Base-by-base conservation (phyloP, 1,140 invertebrate species). In the Dinoponera quadriceps region DNA sequence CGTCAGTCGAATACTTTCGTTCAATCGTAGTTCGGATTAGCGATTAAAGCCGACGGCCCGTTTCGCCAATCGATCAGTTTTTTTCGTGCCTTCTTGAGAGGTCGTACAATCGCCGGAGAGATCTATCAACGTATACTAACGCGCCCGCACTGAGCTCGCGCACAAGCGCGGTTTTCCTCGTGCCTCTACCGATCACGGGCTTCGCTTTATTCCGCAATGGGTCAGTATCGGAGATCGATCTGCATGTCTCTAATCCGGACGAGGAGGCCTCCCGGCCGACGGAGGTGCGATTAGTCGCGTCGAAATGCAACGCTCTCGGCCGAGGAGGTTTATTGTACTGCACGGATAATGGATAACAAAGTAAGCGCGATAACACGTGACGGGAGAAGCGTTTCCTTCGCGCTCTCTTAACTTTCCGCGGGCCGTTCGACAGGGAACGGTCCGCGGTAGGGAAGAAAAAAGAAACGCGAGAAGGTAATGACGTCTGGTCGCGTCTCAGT, bases 161-260 rank as follows among this genome's bases (percentile, higher is more conserved):
- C n/a, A 22, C 29, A 65, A 2, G 11, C 44, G 55, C 29, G n/a
- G 48, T 7, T 57, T 4, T 13, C 29, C 49, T 18, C 29, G 14
- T 48, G 33, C 25, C 22, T 69, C 54, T 66, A 57, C 63, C 33
- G 51, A 69, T 69, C 63, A 57, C 65, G 3, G 33, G 51, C 66
- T 71, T 80, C 75, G 59, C 51, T 78, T 22, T 3, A 14, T 80
- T 71, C 33, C n/a, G 22, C 48, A 78, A 78, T 80, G 57, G 51
- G 51, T 80, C 75, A 71, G 69, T 71, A 69, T 69, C 54, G 48
- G n/a, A 29, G 33, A 27, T 48, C n/a, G 22, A 78, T 69, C 20
- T 18, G 33, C 14, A 14, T 13, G 38, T 80, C 54, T 13, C 13
- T 68, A 68, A 68, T 78, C 33, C 51, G 68, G 18, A 9, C 38